These are phyloP conservation scores for Polydrusus pterygomalis DNA, from an alignment of 2,888 invertebrate genomes.

Conservation along the genomic window DNA sequence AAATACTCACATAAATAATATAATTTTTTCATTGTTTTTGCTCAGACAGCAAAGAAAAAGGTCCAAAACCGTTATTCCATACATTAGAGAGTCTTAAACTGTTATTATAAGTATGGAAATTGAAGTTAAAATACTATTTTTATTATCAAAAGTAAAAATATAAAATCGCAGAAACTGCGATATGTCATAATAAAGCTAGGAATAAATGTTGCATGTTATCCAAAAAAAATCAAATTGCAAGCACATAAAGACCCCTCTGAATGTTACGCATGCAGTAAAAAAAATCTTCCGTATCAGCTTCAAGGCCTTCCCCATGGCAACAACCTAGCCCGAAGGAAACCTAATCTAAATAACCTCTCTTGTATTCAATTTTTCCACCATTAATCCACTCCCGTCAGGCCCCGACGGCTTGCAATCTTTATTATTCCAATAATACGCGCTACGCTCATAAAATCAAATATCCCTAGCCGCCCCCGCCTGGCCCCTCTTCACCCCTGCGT, in stretches of 20 bases:
- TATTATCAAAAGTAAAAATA: too few species aligned
- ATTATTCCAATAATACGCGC: slow-evolving; percentile 53
- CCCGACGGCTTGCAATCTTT: slow-evolving; percentile 52
- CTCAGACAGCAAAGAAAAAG: too few species aligned
- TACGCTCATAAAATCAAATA: slow-evolving; percentile 53
- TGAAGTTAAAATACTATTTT: too few species aligned
- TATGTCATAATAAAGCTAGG: too few species aligned
- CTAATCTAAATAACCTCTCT: slow-evolving; percentile 37
- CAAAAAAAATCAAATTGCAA: too few species aligned
- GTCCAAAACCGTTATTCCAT: too few species aligned
- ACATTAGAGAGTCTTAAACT: too few species aligned
- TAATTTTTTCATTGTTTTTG: too few species aligned
- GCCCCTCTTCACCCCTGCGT: slow-evolving; percentile 26
- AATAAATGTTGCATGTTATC: too few species aligned
- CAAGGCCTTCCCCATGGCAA: slow-evolving; percentile 24
- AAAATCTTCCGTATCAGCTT: not conserved
- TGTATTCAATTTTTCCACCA: slow-evolving; percentile 51
- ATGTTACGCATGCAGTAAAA: not conserved
- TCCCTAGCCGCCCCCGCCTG: slow-evolving; percentile 34
- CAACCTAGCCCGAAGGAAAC: slow-evolving; percentile 35
- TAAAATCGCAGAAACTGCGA: too few species aligned
- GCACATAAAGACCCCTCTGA: not conserved
- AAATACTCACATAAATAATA: too few species aligned
- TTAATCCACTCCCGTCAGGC: slow-evolving; percentile 48
- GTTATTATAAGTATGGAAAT: too few species aligned